Percentiles rank a stretch among this genome's conserved stretches.
phyloP scores from a whole-genome alignment of 2,888 invertebrate genomes.

The Aricia artaxerxes region DNA sequence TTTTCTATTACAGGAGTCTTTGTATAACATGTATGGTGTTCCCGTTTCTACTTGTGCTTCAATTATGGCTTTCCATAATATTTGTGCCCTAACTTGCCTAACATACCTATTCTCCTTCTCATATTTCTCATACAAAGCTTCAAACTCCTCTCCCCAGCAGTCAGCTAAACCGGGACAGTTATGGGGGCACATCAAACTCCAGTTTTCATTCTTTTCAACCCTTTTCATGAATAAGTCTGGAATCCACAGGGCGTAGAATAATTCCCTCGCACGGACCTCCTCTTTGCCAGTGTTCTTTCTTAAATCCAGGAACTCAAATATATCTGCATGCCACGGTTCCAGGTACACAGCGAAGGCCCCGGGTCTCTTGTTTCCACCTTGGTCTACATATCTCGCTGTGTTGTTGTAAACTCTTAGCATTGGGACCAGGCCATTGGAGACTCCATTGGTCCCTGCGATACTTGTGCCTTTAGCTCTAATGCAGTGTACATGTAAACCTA shows the following conservation, averaged over 20 bases:
- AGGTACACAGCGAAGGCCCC: slow-evolving; percentile 99
- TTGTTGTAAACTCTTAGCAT: slow-evolving; percentile 98
- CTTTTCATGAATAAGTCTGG: slow-evolving; percentile 99
- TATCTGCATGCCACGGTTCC: slow-evolving; percentile 99
- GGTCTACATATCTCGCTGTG: slow-evolving; percentile 97
- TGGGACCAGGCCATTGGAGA: slow-evolving; percentile 97
- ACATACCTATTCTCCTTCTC: slow-evolving; percentile 88
- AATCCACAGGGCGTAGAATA: slow-evolving; percentile 99
- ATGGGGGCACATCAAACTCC: slow-evolving; percentile 99
- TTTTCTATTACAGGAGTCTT: slow-evolving; percentile 97
- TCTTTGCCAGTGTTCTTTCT: slow-evolving; percentile 98
- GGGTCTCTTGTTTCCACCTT: slow-evolving; percentile 98
- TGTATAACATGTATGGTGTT: slow-evolving; percentile 98
- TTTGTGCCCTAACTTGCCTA: slow-evolving; percentile 88
- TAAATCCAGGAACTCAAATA: slow-evolving; percentile 96
- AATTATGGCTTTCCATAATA: slow-evolving; percentile 96
- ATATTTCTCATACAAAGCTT: slow-evolving; percentile 91
- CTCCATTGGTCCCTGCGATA: slow-evolving; percentile 96
- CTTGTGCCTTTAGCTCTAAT: slow-evolving; percentile 95
- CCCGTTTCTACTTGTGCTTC: slow-evolving; percentile 98
- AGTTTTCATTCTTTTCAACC: slow-evolving; percentile 89
- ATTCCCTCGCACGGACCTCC: slow-evolving; percentile 94
- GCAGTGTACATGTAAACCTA: slow-evolving; percentile 97
- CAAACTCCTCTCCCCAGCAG: slow-evolving; percentile 97
- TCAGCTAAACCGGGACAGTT: slow-evolving; percentile 94